Evolutionary conservation across 2,797 vertebrate genomes (phyloP).

Genomic region (Fratercula arctica): DNA sequence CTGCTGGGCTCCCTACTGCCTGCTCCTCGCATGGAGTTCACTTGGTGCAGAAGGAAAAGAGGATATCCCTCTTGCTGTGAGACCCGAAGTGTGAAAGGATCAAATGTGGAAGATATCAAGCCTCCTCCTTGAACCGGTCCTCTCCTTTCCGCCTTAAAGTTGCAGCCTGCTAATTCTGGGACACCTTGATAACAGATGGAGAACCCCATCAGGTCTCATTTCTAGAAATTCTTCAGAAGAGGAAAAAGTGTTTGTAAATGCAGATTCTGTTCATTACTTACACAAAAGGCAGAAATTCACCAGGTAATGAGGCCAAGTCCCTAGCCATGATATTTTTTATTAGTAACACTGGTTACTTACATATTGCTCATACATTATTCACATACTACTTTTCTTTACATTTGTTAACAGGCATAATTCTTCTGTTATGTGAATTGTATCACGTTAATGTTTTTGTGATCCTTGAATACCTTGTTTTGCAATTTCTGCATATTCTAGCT

Average conservation of each 20-base stretch:
- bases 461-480: not conserved
- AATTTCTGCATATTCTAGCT: not conserved
- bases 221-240: not conserved
- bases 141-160: not conserved
- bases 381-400: not conserved
- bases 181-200: not conserved
- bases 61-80: not conserved
- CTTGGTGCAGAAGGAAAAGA: not conserved
- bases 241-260: not conserved
- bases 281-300: not conserved
- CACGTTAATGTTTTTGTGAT: not conserved
- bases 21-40: fast-evolving
- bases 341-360: not conserved
- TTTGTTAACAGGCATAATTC: not conserved
- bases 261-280: not conserved
- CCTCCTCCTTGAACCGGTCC: not conserved
- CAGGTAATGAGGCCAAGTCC: not conserved
- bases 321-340: not conserved
- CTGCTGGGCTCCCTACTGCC: not conserved
- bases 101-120: not conserved
- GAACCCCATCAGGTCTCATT: not conserved
- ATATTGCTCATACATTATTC: not conserved
- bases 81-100: not conserved
- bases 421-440: not conserved
- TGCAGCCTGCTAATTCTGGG: not conserved